Evolutionary conservation across 2,888 invertebrate genomes (phyloP).

Genomic region (Chaetogeoica ovagalla): DNA sequence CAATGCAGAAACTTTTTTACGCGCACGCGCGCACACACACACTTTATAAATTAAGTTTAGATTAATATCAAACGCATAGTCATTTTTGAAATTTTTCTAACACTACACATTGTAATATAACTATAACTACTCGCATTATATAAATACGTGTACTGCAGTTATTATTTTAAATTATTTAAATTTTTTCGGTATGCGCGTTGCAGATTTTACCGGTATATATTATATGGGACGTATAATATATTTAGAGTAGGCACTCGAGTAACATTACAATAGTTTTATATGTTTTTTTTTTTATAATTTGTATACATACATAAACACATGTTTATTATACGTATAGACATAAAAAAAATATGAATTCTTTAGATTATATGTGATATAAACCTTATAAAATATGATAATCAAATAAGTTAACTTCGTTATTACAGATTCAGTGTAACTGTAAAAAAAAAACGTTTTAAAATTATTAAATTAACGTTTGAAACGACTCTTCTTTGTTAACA

Average conservation of each 20-base stretch:
- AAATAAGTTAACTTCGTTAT: conserved; percentile 3
- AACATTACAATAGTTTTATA: not conserved
- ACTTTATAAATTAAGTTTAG: too few species aligned
- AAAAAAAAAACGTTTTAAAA: not conserved
- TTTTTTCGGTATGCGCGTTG: not conserved
- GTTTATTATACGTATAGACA: too few species aligned
- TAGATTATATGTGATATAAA: too few species aligned
- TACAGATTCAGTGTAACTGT: too few species aligned
- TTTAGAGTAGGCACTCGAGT: not conserved
- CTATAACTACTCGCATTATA: too few species aligned
- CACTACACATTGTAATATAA: too few species aligned
- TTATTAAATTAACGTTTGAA: conserved; percentile 21
- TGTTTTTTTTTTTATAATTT: not conserved
- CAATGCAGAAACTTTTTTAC: too few species aligned
- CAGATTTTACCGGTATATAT: not conserved
- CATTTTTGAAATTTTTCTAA: too few species aligned
- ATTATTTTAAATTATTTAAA: not conserved
- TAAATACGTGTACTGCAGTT: not conserved
- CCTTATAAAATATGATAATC: not conserved
- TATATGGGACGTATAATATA: not conserved
- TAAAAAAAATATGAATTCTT: too few species aligned
- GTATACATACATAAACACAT: too few species aligned
- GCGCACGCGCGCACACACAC: too few species aligned
- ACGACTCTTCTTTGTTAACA: not conserved
- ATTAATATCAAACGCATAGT: too few species aligned